Conservation (phyloP, 2,113 vertebrate genomes). For the Siphamia tubifer region DNA sequence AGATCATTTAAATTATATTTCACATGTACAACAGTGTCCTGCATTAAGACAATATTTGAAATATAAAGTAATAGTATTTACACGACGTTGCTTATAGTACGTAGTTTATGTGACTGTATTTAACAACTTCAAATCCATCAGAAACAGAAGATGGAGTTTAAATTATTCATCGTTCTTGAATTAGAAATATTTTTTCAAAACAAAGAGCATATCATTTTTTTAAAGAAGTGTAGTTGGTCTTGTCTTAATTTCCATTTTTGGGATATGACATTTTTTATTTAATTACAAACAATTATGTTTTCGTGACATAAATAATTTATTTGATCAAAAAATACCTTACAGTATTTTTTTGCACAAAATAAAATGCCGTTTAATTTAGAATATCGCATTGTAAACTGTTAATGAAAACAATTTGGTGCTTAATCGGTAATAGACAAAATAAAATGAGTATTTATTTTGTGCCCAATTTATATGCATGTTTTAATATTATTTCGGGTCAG, state of each 20-base stretch:
- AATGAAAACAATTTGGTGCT: not conserved
- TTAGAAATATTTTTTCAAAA: not conserved
- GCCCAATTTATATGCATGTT: not conserved
- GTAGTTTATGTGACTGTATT: not conserved
- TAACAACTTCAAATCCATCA: not conserved
- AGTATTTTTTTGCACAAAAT: not conserved
- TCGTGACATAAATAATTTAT: too few species aligned
- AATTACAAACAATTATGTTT: too few species aligned
- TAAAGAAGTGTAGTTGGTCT: not conserved
- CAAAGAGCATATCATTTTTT: not conserved
- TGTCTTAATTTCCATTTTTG: not conserved
- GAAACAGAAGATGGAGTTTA: not conserved
- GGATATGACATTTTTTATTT: not conserved
- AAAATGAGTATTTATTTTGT: not conserved
- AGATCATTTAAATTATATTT: constrained; percentile 13
- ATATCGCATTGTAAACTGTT: not conserved
- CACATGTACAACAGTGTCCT: not conserved
- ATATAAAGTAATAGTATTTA: not conserved
- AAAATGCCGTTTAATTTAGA: not conserved
- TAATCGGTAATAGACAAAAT: not conserved
- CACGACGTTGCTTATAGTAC: not conserved
- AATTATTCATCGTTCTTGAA: not conserved
- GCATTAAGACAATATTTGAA: not conserved
- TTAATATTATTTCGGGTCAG: not conserved
- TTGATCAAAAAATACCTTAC: not conserved